Conservation (phyloP, 1,140 invertebrate genomes). For the Teleogryllus occipitalis region DNA sequence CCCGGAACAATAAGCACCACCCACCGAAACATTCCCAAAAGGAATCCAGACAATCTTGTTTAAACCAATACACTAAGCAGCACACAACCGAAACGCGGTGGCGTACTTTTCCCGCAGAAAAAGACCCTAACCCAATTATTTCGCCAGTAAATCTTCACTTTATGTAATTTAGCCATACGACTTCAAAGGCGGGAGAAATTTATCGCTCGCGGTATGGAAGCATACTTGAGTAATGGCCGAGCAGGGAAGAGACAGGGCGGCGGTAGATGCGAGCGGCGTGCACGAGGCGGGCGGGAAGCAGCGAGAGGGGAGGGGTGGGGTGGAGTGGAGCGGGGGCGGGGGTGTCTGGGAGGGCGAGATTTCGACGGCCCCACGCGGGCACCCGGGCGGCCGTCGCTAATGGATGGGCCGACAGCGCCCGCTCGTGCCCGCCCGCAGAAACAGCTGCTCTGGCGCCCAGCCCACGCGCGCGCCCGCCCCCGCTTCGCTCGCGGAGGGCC, state of each 20-base stretch:
- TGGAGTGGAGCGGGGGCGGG: no score
- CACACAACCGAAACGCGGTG: neutral
- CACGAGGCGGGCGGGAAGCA: no score
- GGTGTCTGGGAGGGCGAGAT: no score
- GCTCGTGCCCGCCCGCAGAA: no score
- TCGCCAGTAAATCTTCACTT: neutral
- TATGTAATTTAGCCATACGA: neutral
- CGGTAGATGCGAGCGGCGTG: no score
- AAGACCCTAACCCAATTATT: neutral
- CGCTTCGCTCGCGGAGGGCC: no score
- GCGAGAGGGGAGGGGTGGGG: no score
- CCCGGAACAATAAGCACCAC: neutral
- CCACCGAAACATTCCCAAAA: neutral
- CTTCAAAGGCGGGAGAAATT: slow-evolving; percentile 3
- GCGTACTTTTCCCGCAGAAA: neutral
- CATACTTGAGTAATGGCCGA: neutral
- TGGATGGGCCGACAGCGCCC: no score
- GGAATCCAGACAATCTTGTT: neutral
- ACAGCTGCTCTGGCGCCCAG: no score
- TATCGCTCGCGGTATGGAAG: neutral
- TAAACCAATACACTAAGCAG: neutral
- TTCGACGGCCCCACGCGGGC: no score
- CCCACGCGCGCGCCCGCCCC: no score
- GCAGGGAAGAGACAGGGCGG: neutral
- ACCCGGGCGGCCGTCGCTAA: no score